phyloP scores from a whole-genome alignment of 2,797 vertebrate genomes.

The Melanotaenia pygmaea region DNA sequence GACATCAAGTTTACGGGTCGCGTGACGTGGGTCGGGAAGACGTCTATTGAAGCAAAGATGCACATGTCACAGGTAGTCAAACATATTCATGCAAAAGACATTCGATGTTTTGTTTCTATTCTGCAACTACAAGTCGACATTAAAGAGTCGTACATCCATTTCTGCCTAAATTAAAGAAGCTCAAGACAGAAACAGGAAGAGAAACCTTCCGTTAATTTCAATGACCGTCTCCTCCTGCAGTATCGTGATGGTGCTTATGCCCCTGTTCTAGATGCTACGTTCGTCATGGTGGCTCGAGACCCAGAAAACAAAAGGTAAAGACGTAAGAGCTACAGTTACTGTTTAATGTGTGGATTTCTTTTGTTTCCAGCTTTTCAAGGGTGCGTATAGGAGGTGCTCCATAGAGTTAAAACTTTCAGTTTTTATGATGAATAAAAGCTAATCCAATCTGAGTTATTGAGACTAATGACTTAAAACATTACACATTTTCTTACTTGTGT shows the following conservation, averaged over 20 bases:
- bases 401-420: no score
- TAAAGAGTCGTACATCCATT: no score
- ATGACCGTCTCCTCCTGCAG: slow-evolving; percentile 72
- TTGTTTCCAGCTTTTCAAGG: background rate
- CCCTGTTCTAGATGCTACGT: slow-evolving; percentile 92
- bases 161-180: no score
- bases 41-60: slow-evolving; percentile 98
- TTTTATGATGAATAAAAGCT: no score
- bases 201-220: background rate
- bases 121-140: no score
- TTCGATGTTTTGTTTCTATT: no score
- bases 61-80: slow-evolving; percentile 92
- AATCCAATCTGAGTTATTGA: no score
- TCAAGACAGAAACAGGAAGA: background rate
- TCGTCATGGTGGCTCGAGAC: slow-evolving; percentile 98
- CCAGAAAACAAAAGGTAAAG: slow-evolving; percentile 93
- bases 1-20: slow-evolving; percentile 96
- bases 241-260: slow-evolving; percentile 81
- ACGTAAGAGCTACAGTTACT: no score
- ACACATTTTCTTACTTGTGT: no score
- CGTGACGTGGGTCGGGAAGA: slow-evolving; percentile 95
- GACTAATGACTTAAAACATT: no score
- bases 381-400: no score
- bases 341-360: background rate
- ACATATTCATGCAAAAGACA: no score